A percentile compares a stretch with the other conserved stretches of the same genome.
These are phyloP conservation scores for Phyllostomus hastatus DNA, from an alignment of 2,113 vertebrate genomes.

Conservation along the genomic window DNA sequence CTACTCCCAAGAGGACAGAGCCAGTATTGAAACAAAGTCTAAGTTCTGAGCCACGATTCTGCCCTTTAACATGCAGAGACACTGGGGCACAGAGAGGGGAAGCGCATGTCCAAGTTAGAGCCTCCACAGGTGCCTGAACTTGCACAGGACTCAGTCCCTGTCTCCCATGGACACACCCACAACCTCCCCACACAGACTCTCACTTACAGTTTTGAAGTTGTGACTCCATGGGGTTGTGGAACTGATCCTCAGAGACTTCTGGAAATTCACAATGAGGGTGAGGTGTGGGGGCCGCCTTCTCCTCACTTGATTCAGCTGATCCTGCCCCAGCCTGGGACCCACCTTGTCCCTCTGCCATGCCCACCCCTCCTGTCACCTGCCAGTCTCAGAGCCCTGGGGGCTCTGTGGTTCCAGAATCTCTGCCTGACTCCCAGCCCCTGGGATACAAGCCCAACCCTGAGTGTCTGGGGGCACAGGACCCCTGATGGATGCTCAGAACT, in stretches of 20 bases:
- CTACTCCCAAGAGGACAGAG: too few relatives aligned
- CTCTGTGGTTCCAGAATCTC: neutral
- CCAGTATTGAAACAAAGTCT: too few relatives aligned
- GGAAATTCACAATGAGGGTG: neutral
- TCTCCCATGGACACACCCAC: too few relatives aligned
- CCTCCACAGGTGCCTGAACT: too few relatives aligned
- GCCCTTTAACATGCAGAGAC: too few relatives aligned
- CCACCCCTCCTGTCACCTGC: neutral
- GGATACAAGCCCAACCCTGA: neutral
- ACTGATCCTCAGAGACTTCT: neutral
- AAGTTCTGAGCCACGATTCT: too few relatives aligned
- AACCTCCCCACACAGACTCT: neutral
- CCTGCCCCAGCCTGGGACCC: neutral
- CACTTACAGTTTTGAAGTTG: accelerated
- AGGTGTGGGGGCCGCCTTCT: neutral
- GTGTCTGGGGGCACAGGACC: too few relatives aligned
- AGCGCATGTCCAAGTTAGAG: too few relatives aligned
- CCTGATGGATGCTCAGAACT: neutral
- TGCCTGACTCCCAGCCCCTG: neutral
- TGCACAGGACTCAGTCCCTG: too few relatives aligned
- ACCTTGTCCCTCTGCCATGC: neutral
- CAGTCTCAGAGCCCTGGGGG: neutral
- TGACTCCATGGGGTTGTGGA: neutral
- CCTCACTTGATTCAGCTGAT: accelerated
- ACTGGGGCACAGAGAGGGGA: too few relatives aligned